phyloP scores from a whole-genome alignment of 2,113 vertebrate species.

The Lates calcarifer region DNA sequence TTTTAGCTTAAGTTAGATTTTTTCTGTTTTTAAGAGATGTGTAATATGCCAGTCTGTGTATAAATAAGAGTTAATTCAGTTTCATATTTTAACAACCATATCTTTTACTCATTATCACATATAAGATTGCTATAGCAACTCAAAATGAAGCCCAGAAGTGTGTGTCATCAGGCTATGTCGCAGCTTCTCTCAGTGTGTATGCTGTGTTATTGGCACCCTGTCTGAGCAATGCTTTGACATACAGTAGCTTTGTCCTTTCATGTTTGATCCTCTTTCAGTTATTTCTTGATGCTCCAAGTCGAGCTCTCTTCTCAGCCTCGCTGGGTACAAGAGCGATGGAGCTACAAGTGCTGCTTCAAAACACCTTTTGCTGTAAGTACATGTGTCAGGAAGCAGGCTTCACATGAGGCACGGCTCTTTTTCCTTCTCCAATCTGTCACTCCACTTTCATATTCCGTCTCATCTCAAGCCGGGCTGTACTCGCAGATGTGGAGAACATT shows the following conservation, averaged over 20 bases:
- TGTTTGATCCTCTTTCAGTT: constrained; percentile 49
- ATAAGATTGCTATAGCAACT: constrained; percentile 1
- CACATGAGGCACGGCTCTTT: constrained; percentile 43
- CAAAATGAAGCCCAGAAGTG: not conserved
- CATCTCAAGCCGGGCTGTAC: constrained; percentile 49
- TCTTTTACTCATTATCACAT: not conserved
- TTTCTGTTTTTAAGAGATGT: not conserved
- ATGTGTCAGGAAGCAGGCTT: constrained; percentile 60
- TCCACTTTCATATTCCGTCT: constrained; percentile 65
- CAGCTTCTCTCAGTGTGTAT: not conserved
- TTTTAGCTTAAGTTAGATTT: not conserved
- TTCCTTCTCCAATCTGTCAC: constrained; percentile 60
- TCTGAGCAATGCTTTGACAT: constrained; percentile 40
- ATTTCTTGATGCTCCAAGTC: constrained; percentile 43
- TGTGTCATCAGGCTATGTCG: not conserved
- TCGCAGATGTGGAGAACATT: constrained; percentile 58
- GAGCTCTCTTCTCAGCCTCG: constrained; percentile 44
- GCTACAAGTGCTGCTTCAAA: constrained; percentile 59
- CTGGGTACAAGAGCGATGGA: constrained; percentile 21
- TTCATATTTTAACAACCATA: not conserved
- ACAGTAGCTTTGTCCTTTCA: constrained; percentile 50
- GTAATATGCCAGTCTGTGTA: not conserved
- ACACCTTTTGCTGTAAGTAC: constrained; percentile 53
- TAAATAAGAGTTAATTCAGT: not conserved
- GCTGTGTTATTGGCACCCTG: not conserved